phyloP scores from a whole-genome alignment of 2,888 invertebrate species.

The Neoascia interrupta region DNA sequence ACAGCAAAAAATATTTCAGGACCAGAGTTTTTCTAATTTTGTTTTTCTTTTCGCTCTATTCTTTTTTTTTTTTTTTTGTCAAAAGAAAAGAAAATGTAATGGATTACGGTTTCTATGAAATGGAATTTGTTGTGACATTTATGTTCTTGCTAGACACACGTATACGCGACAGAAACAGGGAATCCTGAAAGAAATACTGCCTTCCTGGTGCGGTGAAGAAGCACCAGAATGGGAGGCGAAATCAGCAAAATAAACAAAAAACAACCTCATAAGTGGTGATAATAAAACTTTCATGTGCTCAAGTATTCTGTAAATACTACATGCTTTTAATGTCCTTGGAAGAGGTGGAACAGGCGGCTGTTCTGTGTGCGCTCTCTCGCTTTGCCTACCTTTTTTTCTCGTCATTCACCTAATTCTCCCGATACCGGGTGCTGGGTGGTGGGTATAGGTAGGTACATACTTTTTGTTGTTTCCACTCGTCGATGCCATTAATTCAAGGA shows the following conservation, averaged over 20 bases:
- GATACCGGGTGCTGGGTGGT: constrained; percentile 29
- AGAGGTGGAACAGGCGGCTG: constrained; percentile 6
- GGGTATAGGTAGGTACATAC: too few species aligned
- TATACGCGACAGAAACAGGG: constrained; percentile 11
- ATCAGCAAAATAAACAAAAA: constrained; percentile 38
- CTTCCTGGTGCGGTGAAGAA: not conserved
- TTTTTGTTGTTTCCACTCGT: constrained; percentile 60
- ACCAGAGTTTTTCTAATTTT: too few species aligned
- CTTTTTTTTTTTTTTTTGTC: not conserved
- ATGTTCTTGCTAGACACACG: constrained; percentile 18
- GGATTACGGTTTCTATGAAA: constrained; percentile 15
- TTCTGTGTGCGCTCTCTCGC: not conserved
- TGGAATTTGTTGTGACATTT: constrained; percentile 30
- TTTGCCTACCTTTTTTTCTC: constrained; percentile 5
- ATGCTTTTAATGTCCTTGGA: constrained; percentile 36
- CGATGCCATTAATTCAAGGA: constrained; percentile 62
- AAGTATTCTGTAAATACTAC: constrained; percentile 55
- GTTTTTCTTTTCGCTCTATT: too few species aligned
- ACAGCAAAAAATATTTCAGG: constrained; percentile 5
- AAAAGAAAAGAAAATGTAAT: not conserved
- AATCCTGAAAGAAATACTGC: constrained; percentile 14
- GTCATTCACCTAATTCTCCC: constrained; percentile 4
- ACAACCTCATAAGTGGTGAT: constrained; percentile 54
- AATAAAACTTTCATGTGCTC: constrained; percentile 62
- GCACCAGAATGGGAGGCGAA: constrained; percentile 21